Percentiles rank a stretch among this genome's conserved stretches.
phyloP scores from a whole-genome alignment of 2,797 vertebrate species.

The Mus spretus region DNA sequence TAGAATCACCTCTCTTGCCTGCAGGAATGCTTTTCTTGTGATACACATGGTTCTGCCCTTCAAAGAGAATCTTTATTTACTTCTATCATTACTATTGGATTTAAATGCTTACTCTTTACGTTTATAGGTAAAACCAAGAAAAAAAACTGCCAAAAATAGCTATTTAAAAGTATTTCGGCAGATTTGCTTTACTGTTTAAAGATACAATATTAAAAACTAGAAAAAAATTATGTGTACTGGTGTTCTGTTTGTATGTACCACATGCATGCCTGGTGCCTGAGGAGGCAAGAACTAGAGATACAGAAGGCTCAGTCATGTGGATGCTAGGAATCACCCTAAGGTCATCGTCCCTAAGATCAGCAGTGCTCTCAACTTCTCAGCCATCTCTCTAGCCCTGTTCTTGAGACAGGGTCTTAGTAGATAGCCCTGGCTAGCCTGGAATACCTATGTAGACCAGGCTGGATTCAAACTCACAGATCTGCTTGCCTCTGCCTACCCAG shows the following conservation, averaged over 20 bases:
- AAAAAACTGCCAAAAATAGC: constrained; percentile 46
- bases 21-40: not conserved
- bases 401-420: not conserved
- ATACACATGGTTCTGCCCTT: constrained; percentile 18
- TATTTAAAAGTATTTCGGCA: constrained; percentile 64
- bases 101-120: constrained; percentile 6
- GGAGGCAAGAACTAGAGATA: not conserved
- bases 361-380: not conserved
- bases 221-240: not conserved
- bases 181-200: constrained; percentile 43
- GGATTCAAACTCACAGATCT: not conserved
- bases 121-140: constrained; percentile 67
- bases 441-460: not conserved
- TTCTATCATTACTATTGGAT: constrained; percentile 36
- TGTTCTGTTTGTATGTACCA: not conserved
- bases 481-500: not conserved
- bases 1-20: not conserved
- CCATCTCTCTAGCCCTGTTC: not conserved
- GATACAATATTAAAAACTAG: not conserved
- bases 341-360: not conserved
- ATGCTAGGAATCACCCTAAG: not conserved
- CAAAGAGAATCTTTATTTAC: constrained; percentile 54
- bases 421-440: not conserved
- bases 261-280: not conserved
- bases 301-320: not conserved